Base-by-base conservation (phyloP, 23 tunicate species). In the Halocynthia aurantium region DNA sequence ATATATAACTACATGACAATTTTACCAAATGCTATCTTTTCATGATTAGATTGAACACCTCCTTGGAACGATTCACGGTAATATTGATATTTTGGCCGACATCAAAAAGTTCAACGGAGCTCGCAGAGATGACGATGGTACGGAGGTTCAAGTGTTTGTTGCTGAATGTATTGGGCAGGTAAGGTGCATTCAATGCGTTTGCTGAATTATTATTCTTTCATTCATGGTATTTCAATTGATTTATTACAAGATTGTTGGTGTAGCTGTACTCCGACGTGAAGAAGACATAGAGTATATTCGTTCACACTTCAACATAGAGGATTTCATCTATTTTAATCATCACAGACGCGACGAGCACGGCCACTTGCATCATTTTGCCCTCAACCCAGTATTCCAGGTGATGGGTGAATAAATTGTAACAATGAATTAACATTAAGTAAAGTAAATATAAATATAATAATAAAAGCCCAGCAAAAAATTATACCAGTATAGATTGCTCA, bases 381-480 rank as follows among this genome's bases (percentile, higher is more conserved):
- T 92, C 55, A 92, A 92, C 61, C 92, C 98, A 9, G 84, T 92
- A 8, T 92, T 92, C 64, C 98, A 89, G 85, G 96, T 89, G 11
- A 18, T 58, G 44, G 4, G 44, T 31, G 44, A 31, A 31, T 31
- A 31, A 0, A 31, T 31, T 0, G 44, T 31, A 31, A 31, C 44
- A 31, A 31, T 31, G 44, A 31, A 31, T 31, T 31, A 1, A 31
- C 44, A 31, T 31, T 31, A 31, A 31, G 4, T 31, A 31, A 4
- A 31, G 44, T 31, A 31, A 31, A 31, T 31, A 31, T 0, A 0
- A 31, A 31, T 31, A 0, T 31, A n/a, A n/a, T n/a, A n/a, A n/a
- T n/a, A n/a, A n/a, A n/a, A n/a, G 44, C 4, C 4, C 44, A 31
- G 44, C 44, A 31, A 31, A 31, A 31, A 31, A 31, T 31, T 4